Conservation (phyloP, 1,140 invertebrate genomes). For the Temnothorax curvispinosus region DNA sequence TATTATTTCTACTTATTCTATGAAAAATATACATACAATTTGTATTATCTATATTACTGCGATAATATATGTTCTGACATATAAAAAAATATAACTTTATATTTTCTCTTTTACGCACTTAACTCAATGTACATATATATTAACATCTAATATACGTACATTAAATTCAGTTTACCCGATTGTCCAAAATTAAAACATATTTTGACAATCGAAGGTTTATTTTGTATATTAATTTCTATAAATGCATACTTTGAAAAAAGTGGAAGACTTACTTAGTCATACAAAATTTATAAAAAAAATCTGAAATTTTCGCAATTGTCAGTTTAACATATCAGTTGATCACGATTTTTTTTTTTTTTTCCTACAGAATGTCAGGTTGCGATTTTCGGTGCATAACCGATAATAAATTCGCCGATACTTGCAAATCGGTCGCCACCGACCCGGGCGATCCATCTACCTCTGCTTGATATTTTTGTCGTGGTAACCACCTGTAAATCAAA, state of each 20-base stretch:
- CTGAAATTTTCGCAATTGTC: not conserved
- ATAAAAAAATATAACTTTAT: constrained; percentile 37
- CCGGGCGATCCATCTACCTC: not conserved
- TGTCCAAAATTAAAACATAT: constrained; percentile 4
- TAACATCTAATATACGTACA: too few species aligned
- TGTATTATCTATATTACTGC: not conserved
- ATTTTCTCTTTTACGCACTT: not conserved
- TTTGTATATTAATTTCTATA: not conserved
- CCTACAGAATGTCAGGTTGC: not conserved
- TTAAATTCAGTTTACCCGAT: not conserved
- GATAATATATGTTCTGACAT: not conserved
- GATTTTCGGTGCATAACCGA: not conserved
- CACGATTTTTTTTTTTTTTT: not conserved
- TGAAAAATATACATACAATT: not conserved
- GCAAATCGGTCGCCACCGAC: not conserved
- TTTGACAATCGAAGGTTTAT: not conserved
- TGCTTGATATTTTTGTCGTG: constrained; percentile 38
- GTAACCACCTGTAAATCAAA: constrained; percentile 56
- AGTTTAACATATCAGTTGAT: not conserved
- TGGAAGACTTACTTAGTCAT: not conserved
- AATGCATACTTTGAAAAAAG: constrained; percentile 15
- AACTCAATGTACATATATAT: not conserved
- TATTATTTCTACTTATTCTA: constrained; percentile 31
- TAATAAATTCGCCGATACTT: constrained; percentile 49
- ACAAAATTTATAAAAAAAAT: not conserved